phyloP scores from a whole-genome alignment of 1,140 invertebrate species.

The Drosophila kanapiae region DNA sequence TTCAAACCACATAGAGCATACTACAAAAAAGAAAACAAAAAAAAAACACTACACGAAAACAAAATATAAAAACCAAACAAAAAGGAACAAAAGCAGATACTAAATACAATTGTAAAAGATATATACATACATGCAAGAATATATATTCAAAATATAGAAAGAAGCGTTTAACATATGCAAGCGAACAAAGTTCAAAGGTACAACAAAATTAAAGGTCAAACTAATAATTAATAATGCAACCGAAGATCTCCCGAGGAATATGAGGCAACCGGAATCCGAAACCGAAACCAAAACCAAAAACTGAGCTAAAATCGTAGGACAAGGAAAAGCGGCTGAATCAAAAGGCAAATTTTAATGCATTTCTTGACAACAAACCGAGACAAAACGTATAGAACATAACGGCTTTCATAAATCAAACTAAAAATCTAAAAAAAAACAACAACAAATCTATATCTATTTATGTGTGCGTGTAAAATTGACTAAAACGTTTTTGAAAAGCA shows the following conservation, averaged over 20 bases:
- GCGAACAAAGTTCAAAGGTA: slow-evolving; percentile 70
- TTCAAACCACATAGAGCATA: slow-evolving; percentile 81
- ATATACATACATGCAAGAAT: slow-evolving; percentile 30
- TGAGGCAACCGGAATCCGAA: slow-evolving; percentile 23
- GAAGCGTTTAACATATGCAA: slow-evolving; percentile 68
- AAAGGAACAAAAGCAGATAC: slow-evolving; percentile 43
- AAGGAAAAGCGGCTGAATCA: slow-evolving; percentile 66
- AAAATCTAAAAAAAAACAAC: slow-evolving; percentile 23
- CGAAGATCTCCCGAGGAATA: slow-evolving; percentile 30
- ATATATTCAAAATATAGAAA: slow-evolving; percentile 60
- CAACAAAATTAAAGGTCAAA: slow-evolving; percentile 37
- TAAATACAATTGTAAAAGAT: slow-evolving; percentile 31
- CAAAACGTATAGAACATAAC: slow-evolving; percentile 22
- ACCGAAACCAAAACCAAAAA: slow-evolving; percentile 16
- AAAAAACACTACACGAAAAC: slow-evolving; percentile 34
- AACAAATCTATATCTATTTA: slow-evolving; percentile 15
- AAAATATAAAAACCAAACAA: background rate
- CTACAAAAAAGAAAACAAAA: slow-evolving; percentile 33
- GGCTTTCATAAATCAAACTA: slow-evolving; percentile 42
- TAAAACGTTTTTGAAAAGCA: slow-evolving; percentile 20
- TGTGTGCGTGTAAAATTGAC: slow-evolving; percentile 51
- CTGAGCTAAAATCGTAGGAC: slow-evolving; percentile 2
- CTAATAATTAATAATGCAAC: slow-evolving; percentile 26
- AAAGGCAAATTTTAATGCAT: slow-evolving; percentile 72
- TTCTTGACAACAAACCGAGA: slow-evolving; percentile 50